Evolutionary conservation across 2,113 vertebrate genomes (phyloP), one percentile per base, ranked within the genome.

Genomic region (Harpagus bidentatus): DNA sequence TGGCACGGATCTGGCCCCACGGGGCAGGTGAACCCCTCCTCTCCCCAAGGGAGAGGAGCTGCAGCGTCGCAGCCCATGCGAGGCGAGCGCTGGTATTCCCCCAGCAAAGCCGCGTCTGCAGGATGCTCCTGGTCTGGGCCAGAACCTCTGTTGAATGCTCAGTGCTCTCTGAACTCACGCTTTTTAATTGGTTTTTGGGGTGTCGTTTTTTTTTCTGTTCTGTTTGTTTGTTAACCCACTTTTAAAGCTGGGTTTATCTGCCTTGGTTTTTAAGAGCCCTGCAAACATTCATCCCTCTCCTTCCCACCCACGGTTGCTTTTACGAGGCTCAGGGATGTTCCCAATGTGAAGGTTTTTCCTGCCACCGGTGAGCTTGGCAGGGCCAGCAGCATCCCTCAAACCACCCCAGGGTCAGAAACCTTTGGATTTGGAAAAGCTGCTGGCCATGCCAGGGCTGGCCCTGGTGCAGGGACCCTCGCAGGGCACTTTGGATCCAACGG

Each of bases 1-100:
- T 1, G 0, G 42, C 9, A 2, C 0, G 7, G 6, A 16, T 5
- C 38, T 1, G 1, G n/a, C 53, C 34, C 61, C 12, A 2, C 36
- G 40, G 40, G 62, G 52, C 45, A 9, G 8, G 17, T 0, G 11
- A 18, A 38, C 5, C 58, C 58, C 48, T 9, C 8, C 26, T 6
- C 9, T 7, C 22, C 42, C 48, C 6, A 10, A 10, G 38, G 32
- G 7, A 40, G 22, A 5, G 12, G 47, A 34, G 55, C 59, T 20
- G 38, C 2, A 8, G 58, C 2, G 1, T 8, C 13, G 36, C 22
- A 26, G 55, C 43, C 22, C 21, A 11, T 1, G 2, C 3, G 8
- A 8, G 48, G 18, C 1, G 16, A 38, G 28, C 4, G 1, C n/a
- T 3, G 9, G 22, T 21, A 0, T 40, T 25, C 42, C 28, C 45